These are phyloP conservation scores for Lateolabrax maculatus DNA, from an alignment of 2,797 vertebrate species.

Conservation along the genomic window DNA sequence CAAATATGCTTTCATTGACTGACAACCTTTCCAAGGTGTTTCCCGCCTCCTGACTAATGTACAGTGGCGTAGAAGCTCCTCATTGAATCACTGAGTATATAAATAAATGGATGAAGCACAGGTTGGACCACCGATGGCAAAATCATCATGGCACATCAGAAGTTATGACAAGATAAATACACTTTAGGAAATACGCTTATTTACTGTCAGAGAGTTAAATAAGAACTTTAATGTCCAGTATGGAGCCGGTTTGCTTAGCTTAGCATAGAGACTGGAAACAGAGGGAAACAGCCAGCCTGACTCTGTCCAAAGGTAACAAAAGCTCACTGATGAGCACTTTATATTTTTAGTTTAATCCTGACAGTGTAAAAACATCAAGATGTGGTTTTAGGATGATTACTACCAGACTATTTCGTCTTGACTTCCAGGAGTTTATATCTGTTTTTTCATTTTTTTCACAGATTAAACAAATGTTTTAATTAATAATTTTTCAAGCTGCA, in stretches of 20 bases:
- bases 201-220: neutral
- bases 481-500: too few species aligned
- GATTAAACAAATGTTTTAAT: too few species aligned
- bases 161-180: neutral
- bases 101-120: neutral
- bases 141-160: neutral
- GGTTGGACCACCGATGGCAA: neutral
- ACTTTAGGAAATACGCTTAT: neutral
- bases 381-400: too few species aligned
- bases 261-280: slow-evolving; percentile 3
- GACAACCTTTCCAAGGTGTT: slow-evolving; percentile 3
- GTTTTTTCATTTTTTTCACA: too few species aligned
- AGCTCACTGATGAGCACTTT: neutral
- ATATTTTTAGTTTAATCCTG: neutral
- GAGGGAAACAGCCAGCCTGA: neutral
- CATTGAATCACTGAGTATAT: slow-evolving; percentile 6
- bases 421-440: too few species aligned
- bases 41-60: slow-evolving; percentile 4
- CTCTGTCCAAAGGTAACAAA: too few species aligned
- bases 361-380: too few species aligned
- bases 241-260: neutral
- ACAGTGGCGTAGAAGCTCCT: slow-evolving; percentile 2
- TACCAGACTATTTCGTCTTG: too few species aligned
- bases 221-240: neutral
- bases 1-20: slow-evolving; percentile 36